phyloP scores from a whole-genome alignment of 2,113 vertebrate species.

The Ptilonorhynchus violaceus region DNA sequence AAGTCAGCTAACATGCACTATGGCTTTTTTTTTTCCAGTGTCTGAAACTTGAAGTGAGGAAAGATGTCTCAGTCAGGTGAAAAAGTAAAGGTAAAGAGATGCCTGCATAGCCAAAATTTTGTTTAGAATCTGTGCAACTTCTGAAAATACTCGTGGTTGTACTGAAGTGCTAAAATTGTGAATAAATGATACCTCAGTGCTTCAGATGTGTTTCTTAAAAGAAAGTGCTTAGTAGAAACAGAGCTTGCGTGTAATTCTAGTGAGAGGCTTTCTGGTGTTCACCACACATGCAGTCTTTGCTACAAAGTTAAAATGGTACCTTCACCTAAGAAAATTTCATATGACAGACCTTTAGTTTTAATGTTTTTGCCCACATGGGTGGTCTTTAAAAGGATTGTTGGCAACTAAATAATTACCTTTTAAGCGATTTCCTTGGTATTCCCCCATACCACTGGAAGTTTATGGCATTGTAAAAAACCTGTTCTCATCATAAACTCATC shows the following conservation, averaged over 20 bases:
- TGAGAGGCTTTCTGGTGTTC: neutral
- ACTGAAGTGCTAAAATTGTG: neutral
- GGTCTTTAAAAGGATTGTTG: neutral
- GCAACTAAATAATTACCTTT: neutral
- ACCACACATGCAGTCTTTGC: neutral
- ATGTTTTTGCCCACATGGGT: neutral
- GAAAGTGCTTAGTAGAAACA: neutral
- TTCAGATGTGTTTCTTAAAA: neutral
- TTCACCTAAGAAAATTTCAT: neutral
- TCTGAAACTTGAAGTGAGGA: conserved; percentile 34
- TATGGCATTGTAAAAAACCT: neutral
- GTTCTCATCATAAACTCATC: neutral
- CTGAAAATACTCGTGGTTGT: neutral
- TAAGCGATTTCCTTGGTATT: neutral
- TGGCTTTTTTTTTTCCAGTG: conserved; percentile 49
- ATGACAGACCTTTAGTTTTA: neutral
- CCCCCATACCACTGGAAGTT: neutral
- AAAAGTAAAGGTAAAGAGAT: conserved; percentile 82
- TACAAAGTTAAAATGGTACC: neutral
- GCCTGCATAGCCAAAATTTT: neutral
- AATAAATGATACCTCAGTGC: neutral
- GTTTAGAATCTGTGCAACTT: neutral
- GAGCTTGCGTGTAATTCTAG: neutral
- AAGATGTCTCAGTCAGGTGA: conserved; percentile 84
- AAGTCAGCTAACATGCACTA: neutral